These are phyloP conservation scores for Ophiothrix spiculata DNA, from an alignment of 35 echinoderm and acorn worm species.

Conservation along the genomic window DNA sequence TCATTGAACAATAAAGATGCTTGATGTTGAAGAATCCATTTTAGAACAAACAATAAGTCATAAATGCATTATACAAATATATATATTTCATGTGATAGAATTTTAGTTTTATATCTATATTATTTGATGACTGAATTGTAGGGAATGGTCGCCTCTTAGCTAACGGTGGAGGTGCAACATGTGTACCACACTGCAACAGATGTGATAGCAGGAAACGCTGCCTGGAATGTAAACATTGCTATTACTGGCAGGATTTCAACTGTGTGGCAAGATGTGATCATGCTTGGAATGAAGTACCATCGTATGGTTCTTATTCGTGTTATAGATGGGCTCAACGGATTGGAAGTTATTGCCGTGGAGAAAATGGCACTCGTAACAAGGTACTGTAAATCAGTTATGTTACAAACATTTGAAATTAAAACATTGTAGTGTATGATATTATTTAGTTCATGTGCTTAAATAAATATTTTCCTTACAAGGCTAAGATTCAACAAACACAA, in stretches of 20 bases:
- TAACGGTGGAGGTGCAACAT: constrained; percentile 64
- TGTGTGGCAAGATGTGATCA: constrained; percentile 53
- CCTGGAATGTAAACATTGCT: constrained; percentile 40
- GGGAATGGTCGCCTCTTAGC: constrained; percentile 53
- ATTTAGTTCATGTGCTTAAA: neutral
- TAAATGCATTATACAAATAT: neutral
- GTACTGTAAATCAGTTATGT: no score
- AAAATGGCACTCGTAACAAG: constrained; percentile 31
- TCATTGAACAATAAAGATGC: neutral
- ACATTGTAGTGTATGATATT: neutral
- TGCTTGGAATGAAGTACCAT: neutral
- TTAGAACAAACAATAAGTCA: neutral
- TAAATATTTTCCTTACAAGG: neutral
- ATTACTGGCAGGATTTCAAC: constrained; percentile 69
- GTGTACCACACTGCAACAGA: constrained; percentile 52
- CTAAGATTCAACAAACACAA: no score
- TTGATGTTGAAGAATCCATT: neutral
- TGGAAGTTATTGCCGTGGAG: constrained; percentile 59
- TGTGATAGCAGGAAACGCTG: constrained; percentile 64
- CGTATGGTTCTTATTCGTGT: neutral
- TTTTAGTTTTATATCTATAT: neutral
- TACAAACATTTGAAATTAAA: no score
- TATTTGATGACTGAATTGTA: neutral
- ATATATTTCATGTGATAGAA: neutral
- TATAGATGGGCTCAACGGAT: neutral